Base-by-base conservation (phyloP, 2,113 vertebrate species). In the Theropithecus gelada region DNA sequence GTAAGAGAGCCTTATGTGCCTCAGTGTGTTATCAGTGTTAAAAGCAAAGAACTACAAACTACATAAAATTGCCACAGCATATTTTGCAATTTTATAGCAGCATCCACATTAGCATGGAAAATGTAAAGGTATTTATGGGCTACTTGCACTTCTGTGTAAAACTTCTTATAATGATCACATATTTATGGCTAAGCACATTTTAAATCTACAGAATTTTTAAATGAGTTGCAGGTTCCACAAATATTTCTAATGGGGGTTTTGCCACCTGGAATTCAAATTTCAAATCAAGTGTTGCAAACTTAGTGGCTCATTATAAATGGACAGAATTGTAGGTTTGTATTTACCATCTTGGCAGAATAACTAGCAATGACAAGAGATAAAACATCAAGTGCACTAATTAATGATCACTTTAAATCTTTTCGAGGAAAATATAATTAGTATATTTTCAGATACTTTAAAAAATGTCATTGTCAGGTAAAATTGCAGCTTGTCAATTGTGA, bases 381-480 rank as follows among this genome's bases (percentile, higher is more conserved):
- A 86, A 81, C 43, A 59, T 72, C n/a, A 68, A 90, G 30, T 76
- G 35, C 11, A 81, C 17, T 96, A 96, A 96, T 87, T 94, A 90
- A 94, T 93, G 50, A 6, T 35, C 75, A 93, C 82, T 95, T 95
- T 43, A 93, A 93, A 88, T 93, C 17, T 93, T 96, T 92, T 64
- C 79, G 25, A 92, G 38, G 43, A 88, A 96, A 97, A 57, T 23
- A 0, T 68, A 96, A 92, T 91, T 92, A 70, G 68, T 86, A 23
- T 84, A 94, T 85, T 97, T 97, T 94, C 64, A n/a, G 16, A 0
- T 72, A 88, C 55, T 66, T 84, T 95, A 87, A 25, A 84, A 97
- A 96, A 95, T 89, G 88, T 61, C 32, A 70, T 84, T 94, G 57
- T 88, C 90, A 89, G 88, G 92, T 68, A 93, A 95, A 93, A 91